Evolutionary conservation across 2,113 vertebrate genomes (phyloP).

Genomic region (Pongo pygmaeus): DNA sequence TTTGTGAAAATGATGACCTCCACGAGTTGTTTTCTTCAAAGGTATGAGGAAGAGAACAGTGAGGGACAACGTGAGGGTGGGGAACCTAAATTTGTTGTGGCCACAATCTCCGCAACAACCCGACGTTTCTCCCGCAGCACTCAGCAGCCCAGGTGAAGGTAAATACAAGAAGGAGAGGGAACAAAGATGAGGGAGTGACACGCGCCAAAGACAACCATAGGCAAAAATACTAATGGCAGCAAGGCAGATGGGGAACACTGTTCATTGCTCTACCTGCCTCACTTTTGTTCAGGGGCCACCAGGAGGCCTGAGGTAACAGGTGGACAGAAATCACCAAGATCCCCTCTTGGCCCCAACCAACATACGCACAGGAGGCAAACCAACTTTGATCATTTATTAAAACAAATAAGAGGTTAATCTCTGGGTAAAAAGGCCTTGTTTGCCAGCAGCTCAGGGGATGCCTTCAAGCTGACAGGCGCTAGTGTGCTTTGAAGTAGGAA

Average conservation of each 20-base stretch:
- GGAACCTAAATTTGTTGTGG: neutral
- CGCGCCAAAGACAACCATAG: neutral
- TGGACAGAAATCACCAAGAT: neutral
- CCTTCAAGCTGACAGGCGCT: neutral
- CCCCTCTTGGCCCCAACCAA: no score
- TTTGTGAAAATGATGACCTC: neutral
- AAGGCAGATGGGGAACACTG: neutral
- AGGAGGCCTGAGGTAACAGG: neutral
- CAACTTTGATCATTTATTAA: neutral
- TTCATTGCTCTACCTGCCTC: neutral
- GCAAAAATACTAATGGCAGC: rapidly evolving
- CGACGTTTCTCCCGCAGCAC: neutral
- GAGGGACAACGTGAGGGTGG: neutral
- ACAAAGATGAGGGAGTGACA: neutral
- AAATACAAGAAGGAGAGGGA: neutral
- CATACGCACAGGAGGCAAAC: neutral
- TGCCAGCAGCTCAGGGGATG: neutral
- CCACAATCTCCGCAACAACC: neutral
- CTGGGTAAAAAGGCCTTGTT: neutral
- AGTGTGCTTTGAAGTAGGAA: neutral
- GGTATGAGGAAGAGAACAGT: neutral
- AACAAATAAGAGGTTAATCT: neutral
- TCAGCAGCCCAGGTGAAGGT: neutral
- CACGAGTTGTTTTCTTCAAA: neutral
- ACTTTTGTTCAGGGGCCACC: no score